Evolutionary conservation across 2,113 vertebrate species (phyloP), one percentile per base, ranked within the genome.

Genomic region (Channa argus): DNA sequence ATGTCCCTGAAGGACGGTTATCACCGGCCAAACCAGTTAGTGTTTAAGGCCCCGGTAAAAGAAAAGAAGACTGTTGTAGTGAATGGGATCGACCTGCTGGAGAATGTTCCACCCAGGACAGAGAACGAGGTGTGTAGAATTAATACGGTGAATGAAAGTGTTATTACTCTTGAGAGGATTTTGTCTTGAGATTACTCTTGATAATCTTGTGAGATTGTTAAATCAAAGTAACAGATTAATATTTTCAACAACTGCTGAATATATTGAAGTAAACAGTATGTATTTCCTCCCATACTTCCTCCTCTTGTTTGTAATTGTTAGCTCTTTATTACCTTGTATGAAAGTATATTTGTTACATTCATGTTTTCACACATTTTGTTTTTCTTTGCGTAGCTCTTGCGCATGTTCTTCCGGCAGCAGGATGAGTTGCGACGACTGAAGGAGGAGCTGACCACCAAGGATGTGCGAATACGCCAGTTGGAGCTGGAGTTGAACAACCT

Each of bases 331-430:
- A 11, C 1, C 33, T 34, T 49, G 3, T n/a, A 5, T 69, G 2
- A 36, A 43, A 58, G 9, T 47, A 15, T 50, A 0, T 43, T 38
- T 46, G 9, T 65, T 12, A 37, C 56, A 11, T 61, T 36, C 8
- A 0, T 3, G 1, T 5, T 63, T 47, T 46, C 10, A 5, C 8
- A 8, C 39, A 11, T 52, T 65, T 47, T 3, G 24, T 6, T 55
- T 13, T 58, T 15, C 70, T 4, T 3, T 12, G 2, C 47, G 4
- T 80, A 99, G 98, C 96, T 99, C 79, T 95, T 99, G 50, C 95
- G 96, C 83, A 96, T 99, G 97, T 99, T 99, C 91, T 99, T 98
- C 93, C 94, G 96, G 49, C 98, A 99, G 93, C 97, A 99, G 90
- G 98, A 99, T 0, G 98, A 99, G 92, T 93, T 99, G 84, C 95